phyloP scores from a whole-genome alignment of 2,797 vertebrate species.

The Tamandua tetradactyla region DNA sequence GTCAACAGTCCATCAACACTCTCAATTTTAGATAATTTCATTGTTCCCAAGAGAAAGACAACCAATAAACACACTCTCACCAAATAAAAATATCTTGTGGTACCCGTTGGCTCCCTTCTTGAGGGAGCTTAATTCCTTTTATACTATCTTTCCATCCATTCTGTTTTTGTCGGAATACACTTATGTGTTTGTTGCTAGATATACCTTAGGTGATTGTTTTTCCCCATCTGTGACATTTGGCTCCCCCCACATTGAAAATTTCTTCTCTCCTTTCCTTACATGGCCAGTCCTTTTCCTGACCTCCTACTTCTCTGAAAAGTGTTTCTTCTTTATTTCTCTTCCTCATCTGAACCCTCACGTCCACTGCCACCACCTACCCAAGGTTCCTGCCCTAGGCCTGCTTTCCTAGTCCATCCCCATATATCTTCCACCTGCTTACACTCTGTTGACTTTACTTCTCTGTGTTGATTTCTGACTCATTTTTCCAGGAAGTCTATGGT shows the following conservation, averaged over 20 bases:
- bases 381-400: accelerated
- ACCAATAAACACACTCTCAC: no score
- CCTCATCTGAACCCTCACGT: background rate
- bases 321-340: background rate
- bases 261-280: accelerated
- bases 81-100: background rate
- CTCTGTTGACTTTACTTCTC: background rate
- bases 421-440: accelerated
- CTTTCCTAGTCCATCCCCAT: background rate
- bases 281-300: background rate
- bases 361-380: accelerated
- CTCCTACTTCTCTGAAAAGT: background rate
- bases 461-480: background rate
- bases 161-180: background rate
- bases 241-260: accelerated
- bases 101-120: background rate
- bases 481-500: background rate
- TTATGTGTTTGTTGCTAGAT: no score
- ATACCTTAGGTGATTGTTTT: background rate
- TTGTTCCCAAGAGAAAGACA: no score
- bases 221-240: background rate
- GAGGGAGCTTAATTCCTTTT: background rate
- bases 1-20: no score
- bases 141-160: background rate
- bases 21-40: no score